Evolutionary conservation across 2,888 invertebrate species (phyloP), one percentile per base, ranked within the genome.

Genomic region (Latrodectus hesperus): DNA sequence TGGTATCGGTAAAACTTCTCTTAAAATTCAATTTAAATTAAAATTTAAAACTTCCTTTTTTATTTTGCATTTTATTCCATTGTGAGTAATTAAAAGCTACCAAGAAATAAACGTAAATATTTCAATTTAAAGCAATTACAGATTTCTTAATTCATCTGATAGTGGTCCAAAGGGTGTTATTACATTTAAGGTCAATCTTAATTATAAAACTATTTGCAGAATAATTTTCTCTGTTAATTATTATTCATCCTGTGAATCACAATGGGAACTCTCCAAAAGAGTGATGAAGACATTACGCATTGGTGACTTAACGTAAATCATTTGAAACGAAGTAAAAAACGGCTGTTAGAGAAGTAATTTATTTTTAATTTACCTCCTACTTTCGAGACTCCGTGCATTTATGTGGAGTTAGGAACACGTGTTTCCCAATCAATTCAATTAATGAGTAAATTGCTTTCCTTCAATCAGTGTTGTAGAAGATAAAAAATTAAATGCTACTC

Each of bases 211-310:
- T 22, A 55, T 53, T 17, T 12, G 26, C 9, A 8, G 17, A 64
- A 22, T 67, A 49, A 72, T 68, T 67, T 67, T 74, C 26, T 73
- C 17, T 81, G 73, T 81, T 81, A 81, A 81, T 81, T 81, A 74
- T 49, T 38, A n/a, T 60, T 64, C 26, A 52, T 64, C 12, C 60
- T 22, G 12, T 22, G 11, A 22, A 71, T 38, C 49, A 38, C 71
- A 1, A 17, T 64, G 64, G 14, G 10, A 17, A 52, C 51, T 8
- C 11, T 22, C 14, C 9, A 12, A 67, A 65, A 55, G 60, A 64
- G 14, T 26, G 64, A 26, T 75, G 65, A 71, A 51, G 26, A 51
- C 51, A 65, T 80, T 80, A 64, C 52, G 38, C 80, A 51, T 71
- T 64, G 51, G 22, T 60, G 64, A 72, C 17, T 51, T 38, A 38